Base-by-base conservation (phyloP, 1,140 invertebrate genomes). In the Sarcophaga peregrina region DNA sequence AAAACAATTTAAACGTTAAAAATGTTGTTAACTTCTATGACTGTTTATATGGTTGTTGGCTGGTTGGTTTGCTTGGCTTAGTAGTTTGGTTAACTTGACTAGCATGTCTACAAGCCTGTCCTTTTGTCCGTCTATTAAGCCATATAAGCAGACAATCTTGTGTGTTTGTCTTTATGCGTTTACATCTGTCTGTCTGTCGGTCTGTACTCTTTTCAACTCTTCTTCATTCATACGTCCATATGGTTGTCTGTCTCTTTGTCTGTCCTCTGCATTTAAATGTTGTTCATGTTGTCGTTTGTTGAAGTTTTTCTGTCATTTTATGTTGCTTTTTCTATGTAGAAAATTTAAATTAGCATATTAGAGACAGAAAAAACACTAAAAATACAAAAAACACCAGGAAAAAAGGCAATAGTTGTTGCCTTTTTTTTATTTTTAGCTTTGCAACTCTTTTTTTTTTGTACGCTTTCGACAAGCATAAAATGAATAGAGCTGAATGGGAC, bases 1-100 rank as follows among this genome's bases (percentile, higher is more conserved):
- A n/a, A 68, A 58, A 68, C 62, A 68, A 58, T 68, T 68, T 68
- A 68, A 58, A 68, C 62, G 62, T 68, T 68, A 68, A 68, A 68
- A 68, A 68, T 68, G 62, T 68, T 68, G 62, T 68, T 68, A 68
- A 68, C 62, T 68, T 68, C 62, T 68, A n/a, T 68, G 62, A 68
- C 62, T 37, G 25, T 37, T 37, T 37, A 37, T 37, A 37, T 37
- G 25, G 25, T 37, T 37, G 25, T 37, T 37, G 25, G 25, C 25
- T 68, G 62, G 50, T 52, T 52, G 50, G 50, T 52, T 52, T 10
- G 50, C 13, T 52, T 52, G 13, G 50, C 50, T 52, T 52, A 13
- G 20, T 58, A 4, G 54, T 58, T 58, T 13, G n/a, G 54, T n/a
- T 58, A 58, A 58, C 54, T 58, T 58, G 13, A 58, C 54, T n/a